Percentiles rank a stretch among this genome's conserved stretches.
phyloP scores from a whole-genome alignment of 2,113 vertebrate genomes.

The Trematomus loennbergii region DNA sequence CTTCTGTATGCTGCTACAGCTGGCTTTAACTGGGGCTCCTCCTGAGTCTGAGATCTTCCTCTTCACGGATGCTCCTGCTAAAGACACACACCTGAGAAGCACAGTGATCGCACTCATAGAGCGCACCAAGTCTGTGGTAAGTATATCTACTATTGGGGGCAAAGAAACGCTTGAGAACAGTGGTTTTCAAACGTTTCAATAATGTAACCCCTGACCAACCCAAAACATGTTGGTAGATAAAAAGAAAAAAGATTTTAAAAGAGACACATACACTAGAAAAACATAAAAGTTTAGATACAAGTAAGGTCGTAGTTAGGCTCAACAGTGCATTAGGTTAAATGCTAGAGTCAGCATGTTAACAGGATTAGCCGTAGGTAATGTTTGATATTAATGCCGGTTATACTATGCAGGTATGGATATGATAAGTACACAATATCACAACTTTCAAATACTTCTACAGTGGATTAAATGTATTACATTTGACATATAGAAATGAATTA shows the following conservation, averaged over 20 bases:
- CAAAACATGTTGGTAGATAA: no score
- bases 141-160: neutral
- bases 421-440: no score
- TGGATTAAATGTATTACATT: no score
- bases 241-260: no score
- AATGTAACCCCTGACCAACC: no score
- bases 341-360: neutral
- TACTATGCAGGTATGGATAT: no score
- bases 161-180: neutral
- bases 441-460: no score
- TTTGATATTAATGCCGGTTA: no score
- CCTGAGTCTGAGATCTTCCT: slow-evolving; percentile 76
- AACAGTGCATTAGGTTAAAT: neutral
- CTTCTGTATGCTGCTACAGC: slow-evolving; percentile 31
- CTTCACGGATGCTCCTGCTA: slow-evolving; percentile 75
- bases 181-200: no score
- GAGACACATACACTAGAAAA: no score
- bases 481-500: no score
- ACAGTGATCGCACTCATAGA: slow-evolving; percentile 71
- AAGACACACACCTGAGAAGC: slow-evolving; percentile 60
- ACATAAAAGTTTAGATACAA: neutral
- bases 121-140: slow-evolving; percentile 65
- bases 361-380: neutral
- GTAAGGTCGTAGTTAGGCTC: neutral
- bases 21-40: slow-evolving; percentile 68